Base-by-base conservation (phyloP, 2,797 vertebrate species). In the Cichlasoma orientale region DNA sequence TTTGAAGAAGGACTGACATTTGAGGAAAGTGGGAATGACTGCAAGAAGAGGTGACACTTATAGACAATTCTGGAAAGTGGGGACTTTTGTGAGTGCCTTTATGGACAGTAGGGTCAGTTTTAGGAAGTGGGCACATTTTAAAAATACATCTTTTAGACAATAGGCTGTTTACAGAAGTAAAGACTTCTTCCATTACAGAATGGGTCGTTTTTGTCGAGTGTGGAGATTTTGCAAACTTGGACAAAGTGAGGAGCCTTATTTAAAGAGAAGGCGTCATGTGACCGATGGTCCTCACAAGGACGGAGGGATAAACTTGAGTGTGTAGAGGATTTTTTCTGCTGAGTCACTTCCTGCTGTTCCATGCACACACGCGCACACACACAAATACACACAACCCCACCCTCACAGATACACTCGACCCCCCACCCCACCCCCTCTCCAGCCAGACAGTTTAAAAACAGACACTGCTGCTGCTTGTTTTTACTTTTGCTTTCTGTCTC, bases 401-500 rank as follows among this genome's bases (percentile, higher is more conserved):
- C 38, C 38, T 36, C 33, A 36, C 33, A 10, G 33, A 36, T 11
- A 10, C 36, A 11, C 36, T 11, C 10, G 36, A 36, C 36, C 36
- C 10, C 36, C 33, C 61, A 18, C 3, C 5, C 18, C 38, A 38
- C 27, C 23, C 4, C 23, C 18, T 21, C 23, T 66, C 16, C 44
- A 47, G 16, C 27, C 41, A 69, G 73, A 50, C 8, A 21, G 1
- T 14, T 31, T 0, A 13, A 5, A 50, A 18, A 23, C 33, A 56
- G 12, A 33, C 14, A 19, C 72, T 38, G 55, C 16, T 47, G 44
- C 36, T 38, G 27, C 4, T 53, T 72, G 31, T 56, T 61, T 70
- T 58, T 79, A 59, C 69, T 79, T 79, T 79, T 77, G 18, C 56
- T 78, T 82, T 78, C 79, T 58, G 58, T 74, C 72, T 61, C 13